Conservation (phyloP, 2,888 invertebrate species). For the Drosophila ustulata region DNA sequence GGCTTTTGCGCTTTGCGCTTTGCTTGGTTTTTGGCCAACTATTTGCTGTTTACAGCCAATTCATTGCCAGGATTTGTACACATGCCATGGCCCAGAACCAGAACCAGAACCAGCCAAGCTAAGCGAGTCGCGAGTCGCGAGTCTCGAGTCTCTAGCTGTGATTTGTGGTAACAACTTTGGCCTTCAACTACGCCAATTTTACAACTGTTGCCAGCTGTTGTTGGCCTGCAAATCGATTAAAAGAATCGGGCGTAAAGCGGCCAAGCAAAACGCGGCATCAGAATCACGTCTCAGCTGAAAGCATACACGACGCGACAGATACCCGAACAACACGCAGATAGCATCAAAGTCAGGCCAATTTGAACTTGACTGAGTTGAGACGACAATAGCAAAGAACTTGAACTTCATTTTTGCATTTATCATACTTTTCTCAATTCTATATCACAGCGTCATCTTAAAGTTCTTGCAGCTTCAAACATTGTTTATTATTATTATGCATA, state of each 20-base stretch:
- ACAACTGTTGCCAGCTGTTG: neutral
- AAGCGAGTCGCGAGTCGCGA: neutral
- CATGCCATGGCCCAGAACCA: slow-evolving; percentile 60
- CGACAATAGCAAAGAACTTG: neutral
- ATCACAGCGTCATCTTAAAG: too few relatives aligned
- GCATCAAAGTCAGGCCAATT: neutral
- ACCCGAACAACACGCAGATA: slow-evolving; percentile 8
- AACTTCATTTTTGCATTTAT: neutral
- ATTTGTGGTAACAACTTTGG: slow-evolving; percentile 27
- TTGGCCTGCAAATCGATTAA: slow-evolving; percentile 41
- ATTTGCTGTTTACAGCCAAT: slow-evolving; percentile 18
- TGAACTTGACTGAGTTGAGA: neutral
- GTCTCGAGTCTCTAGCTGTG: neutral
- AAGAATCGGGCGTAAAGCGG: slow-evolving; percentile 56
- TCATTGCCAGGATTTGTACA: slow-evolving; percentile 58
- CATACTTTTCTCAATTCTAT: too few relatives aligned
- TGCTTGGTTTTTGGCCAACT: neutral
- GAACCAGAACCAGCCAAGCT: slow-evolving; percentile 42
- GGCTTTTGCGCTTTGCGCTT: neutral
- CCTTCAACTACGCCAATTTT: slow-evolving; percentile 22
- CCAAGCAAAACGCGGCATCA: slow-evolving; percentile 31
- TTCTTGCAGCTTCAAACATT: too few relatives aligned
- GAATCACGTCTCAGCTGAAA: slow-evolving; percentile 5
- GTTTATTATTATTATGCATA: too few relatives aligned
- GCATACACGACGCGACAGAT: slow-evolving; percentile 24